Evolutionary conservation across 2,797 vertebrate genomes (phyloP).

Genomic region (Tolypeutes matacus): DNA sequence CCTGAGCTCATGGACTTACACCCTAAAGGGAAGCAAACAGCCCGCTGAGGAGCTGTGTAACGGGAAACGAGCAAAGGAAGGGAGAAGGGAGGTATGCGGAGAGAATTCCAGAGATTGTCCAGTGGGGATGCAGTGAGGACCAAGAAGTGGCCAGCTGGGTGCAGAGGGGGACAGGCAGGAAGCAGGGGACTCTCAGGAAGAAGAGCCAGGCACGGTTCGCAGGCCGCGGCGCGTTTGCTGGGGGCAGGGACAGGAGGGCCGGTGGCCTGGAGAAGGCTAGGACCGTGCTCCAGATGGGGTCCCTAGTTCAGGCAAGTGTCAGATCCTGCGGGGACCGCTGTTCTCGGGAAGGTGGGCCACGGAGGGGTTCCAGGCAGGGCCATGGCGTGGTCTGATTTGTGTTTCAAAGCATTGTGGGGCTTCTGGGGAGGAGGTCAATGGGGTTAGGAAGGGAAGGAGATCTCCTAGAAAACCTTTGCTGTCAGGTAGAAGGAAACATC

Average conservation of each 20-base stretch:
- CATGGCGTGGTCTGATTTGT: rapidly evolving
- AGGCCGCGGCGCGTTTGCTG: rapidly evolving
- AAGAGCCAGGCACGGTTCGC: not conserved
- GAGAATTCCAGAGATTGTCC: rapidly evolving
- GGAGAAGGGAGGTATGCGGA: rapidly evolving
- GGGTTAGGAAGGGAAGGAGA: not conserved
- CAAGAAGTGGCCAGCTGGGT: not conserved
- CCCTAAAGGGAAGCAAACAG: not conserved
- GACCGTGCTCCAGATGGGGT: rapidly evolving
- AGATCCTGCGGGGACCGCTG: rapidly evolving
- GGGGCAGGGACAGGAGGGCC: rapidly evolving
- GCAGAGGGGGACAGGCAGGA: not conserved
- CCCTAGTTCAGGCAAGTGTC: no score
- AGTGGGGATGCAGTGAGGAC: rapidly evolving
- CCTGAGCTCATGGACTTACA: rapidly evolving
- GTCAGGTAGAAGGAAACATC: rapidly evolving
- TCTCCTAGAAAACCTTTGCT: no score
- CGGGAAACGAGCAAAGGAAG: not conserved
- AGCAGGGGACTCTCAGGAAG: not conserved
- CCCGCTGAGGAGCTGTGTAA: not conserved
- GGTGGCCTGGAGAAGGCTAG: rapidly evolving
- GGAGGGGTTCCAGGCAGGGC: no score
- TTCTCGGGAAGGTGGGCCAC: rapidly evolving
- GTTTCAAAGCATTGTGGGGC: not conserved
- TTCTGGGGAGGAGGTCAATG: rapidly evolving